Conservation (phyloP, 1,140 invertebrate species). For the Philotrypesis tridentata region DNA sequence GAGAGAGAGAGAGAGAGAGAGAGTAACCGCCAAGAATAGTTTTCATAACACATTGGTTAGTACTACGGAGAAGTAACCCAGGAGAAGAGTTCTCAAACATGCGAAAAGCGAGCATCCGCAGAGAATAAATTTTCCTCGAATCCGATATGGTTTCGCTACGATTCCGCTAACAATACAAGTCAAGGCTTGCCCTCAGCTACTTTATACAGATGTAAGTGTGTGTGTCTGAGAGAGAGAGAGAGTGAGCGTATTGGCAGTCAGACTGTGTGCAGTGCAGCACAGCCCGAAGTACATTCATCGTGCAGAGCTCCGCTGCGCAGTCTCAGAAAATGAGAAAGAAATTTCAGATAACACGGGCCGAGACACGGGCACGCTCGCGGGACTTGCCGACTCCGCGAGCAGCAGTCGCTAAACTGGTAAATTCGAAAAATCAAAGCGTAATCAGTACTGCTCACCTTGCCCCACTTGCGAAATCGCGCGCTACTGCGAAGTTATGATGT, state of each 20-base stretch:
- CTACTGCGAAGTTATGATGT: neutral
- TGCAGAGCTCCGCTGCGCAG: too few species aligned
- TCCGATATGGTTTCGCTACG: neutral
- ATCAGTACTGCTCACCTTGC: conserved; percentile 40
- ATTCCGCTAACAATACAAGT: neutral
- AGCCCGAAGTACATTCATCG: too few species aligned
- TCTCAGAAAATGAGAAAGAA: neutral
- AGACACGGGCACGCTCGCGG: neutral
- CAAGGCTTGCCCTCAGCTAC: too few species aligned
- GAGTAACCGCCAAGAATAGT: conserved; percentile 15
- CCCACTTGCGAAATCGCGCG: conserved; percentile 31
- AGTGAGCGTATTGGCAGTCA: too few species aligned
- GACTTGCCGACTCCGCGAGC: neutral
- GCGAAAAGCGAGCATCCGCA: neutral
- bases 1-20: neutral
- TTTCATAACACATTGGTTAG: neutral
- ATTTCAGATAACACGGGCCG: neutral
- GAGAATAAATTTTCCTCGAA: neutral
- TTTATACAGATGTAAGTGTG: neutral
- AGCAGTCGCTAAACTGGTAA: neutral
- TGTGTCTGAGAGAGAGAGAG: too few species aligned
- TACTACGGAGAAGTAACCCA: neutral
- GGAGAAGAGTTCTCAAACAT: neutral
- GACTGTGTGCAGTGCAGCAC: too few species aligned
- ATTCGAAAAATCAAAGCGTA: conserved; percentile 44